phyloP scores from a whole-genome alignment of 2,113 vertebrate genomes.

The Zingel zingel region DNA sequence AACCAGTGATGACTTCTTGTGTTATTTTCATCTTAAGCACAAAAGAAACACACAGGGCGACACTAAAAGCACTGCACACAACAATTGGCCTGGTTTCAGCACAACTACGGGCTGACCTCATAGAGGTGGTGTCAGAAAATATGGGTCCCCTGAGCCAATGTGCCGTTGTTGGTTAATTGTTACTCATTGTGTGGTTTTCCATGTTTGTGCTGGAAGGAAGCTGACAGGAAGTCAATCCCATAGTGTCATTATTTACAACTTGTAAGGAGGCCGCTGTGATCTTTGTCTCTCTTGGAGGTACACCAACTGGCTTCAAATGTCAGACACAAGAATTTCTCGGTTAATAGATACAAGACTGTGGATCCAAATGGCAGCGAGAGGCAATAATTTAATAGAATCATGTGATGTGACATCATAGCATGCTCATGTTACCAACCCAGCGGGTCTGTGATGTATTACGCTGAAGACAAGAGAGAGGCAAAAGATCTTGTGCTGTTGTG shows the following conservation, averaged over 20 bases:
- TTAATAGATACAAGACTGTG: not conserved
- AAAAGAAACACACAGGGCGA: not conserved
- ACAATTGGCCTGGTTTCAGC: slow-evolving; percentile 50
- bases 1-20: not conserved
- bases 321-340: not conserved
- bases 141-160: slow-evolving; percentile 45
- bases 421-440: not conserved
- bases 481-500: not conserved
- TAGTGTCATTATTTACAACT: slow-evolving; percentile 52
- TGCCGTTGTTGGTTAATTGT: slow-evolving; percentile 49
- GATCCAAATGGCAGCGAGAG: not conserved
- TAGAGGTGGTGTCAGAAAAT: slow-evolving; percentile 36
- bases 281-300: slow-evolving; percentile 38
- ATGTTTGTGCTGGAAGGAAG: slow-evolving; percentile 45
- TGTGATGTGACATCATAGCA: not conserved
- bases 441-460: not conserved
- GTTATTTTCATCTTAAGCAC: slow-evolving; percentile 42
- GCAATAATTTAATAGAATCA: not conserved
- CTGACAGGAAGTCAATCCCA: slow-evolving; percentile 66
- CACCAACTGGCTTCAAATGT: slow-evolving; percentile 39
- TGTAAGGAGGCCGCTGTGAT: slow-evolving; percentile 32
- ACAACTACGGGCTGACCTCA: slow-evolving; percentile 47
- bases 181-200: slow-evolving; percentile 57
- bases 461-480: not conserved
- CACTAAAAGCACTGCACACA: slow-evolving; percentile 7